Conservation (phyloP, 2,113 vertebrate genomes). For the Atherinomorus stipes region DNA sequence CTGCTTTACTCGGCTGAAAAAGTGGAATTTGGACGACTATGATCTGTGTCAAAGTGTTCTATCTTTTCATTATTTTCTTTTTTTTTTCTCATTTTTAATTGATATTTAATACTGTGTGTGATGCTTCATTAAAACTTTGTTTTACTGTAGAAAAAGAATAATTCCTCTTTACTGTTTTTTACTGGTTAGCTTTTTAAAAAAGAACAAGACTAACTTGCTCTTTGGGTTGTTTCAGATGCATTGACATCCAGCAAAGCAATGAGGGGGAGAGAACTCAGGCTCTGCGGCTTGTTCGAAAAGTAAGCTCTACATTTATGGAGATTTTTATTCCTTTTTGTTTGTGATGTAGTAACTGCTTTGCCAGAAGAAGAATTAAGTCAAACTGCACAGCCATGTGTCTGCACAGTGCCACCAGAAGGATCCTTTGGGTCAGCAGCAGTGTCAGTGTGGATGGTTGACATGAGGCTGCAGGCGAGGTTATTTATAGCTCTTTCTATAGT, state of each 20-base stretch:
- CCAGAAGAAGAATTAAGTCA: slow-evolving; percentile 11
- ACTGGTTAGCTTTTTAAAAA: no score
- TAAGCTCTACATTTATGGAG: slow-evolving; percentile 64
- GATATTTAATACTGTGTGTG: no score
- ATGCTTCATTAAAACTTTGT: no score
- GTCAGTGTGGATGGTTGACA: slow-evolving; percentile 48
- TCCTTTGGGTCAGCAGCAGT: slow-evolving; percentile 42
- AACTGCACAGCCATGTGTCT: slow-evolving; percentile 5
- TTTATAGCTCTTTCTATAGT: slow-evolving; percentile 73
- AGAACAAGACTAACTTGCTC: slow-evolving; percentile 3
- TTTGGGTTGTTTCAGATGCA: slow-evolving; percentile 87
- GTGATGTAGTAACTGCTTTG: not conserved
- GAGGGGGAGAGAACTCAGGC: slow-evolving; percentile 99
- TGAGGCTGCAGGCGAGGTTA: slow-evolving; percentile 54
- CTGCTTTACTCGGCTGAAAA: not conserved
- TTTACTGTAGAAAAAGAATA: no score
- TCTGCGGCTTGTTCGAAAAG: slow-evolving; percentile 97
- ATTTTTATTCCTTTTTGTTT: not conserved
- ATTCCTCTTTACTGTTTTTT: no score
- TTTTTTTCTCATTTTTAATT: no score
- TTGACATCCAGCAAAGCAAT: slow-evolving; percentile 99
- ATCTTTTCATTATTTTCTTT: not conserved
- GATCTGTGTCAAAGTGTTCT: not conserved
- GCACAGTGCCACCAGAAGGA: slow-evolving; percentile 26
- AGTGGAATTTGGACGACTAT: not conserved